These are phyloP conservation scores for Denticeps clupeoides DNA, from an alignment of 2,797 vertebrate genomes.

Conservation along the genomic window DNA sequence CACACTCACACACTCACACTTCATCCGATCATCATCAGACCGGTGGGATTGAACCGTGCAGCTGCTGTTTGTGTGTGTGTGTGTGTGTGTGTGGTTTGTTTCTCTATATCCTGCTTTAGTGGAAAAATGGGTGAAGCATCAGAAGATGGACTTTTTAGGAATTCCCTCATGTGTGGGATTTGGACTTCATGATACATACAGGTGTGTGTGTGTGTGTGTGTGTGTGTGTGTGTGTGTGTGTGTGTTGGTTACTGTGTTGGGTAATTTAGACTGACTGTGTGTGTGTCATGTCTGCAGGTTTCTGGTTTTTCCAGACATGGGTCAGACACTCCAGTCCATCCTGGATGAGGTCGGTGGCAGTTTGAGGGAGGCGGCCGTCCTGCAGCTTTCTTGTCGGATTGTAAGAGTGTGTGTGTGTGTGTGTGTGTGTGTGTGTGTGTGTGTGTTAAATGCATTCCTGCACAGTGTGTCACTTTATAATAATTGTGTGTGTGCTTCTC, in stretches of 20 bases:
- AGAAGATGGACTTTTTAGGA: conserved; percentile 64
- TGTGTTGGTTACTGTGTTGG: not conserved
- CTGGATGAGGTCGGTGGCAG: conserved; percentile 45
- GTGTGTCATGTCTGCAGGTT: conserved; percentile 61
- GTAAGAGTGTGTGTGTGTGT: conserved; percentile 48
- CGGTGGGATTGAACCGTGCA: not conserved
- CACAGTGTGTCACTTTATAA: not conserved
- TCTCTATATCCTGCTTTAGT: too few relatives aligned
- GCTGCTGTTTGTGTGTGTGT: not conserved
- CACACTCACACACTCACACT: too few relatives aligned
- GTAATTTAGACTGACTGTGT: not conserved
- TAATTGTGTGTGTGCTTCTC: conserved; percentile 16
- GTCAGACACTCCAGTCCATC: conserved; percentile 64
- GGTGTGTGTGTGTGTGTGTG: conserved; percentile 52
- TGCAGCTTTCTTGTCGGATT: conserved; percentile 71
- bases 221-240: not conserved
- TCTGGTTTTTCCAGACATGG: conserved; percentile 76
- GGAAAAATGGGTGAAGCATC: conserved; percentile 77
- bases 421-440: not conserved
- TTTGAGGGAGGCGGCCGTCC: conserved; percentile 57
- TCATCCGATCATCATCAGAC: not conserved
- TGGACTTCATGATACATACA: conserved; percentile 73
- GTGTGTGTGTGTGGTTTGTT: too few relatives aligned
- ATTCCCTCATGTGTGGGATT: conserved; percentile 78
- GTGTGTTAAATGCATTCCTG: not conserved